Evolutionary conservation across 2,888 invertebrate species (phyloP), one percentile per base, ranked within the genome.

Genomic region (Drosophila melanosoma): DNA sequence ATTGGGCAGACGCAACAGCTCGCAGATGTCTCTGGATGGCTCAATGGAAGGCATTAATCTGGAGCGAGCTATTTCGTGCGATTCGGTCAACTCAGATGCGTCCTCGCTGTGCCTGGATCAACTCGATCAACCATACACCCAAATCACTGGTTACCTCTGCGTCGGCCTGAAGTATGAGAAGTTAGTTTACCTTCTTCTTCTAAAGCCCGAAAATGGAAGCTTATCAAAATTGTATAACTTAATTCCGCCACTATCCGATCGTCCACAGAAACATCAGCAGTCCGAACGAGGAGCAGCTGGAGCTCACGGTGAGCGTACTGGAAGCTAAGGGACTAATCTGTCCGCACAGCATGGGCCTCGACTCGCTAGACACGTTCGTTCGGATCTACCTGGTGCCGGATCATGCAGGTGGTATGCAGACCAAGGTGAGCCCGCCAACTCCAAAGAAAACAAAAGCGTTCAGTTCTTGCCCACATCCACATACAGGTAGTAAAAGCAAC

Each of bases 151-250:
- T 7, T 95, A 96, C 91, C 93, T 97, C 10, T 96, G 96, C 92
- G 94, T 97, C 74, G 96, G 96, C 12, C 93, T 97, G 59, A 96
- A 97, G 91, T 96, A 96, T 90, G 97, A 97, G 92, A 96, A 95
- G 96, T 97, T 92, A 93, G 94, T 85, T 57, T n/a, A 11, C n/a
- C 6, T 11, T 32, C n/a, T 11, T 11, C 6, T n/a, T 6, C 35
- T 11, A 11, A 7, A 51, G 15, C 0, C 15, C 23, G 23, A 17
- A 54, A 54, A 23, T 35, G 20, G 20, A 2, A n/a, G 11, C 15
- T 29, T 10, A 32, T 26, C 5, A 7, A 10, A 38, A n/a, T 33
- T 20, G 4, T 11, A 1, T 45, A 23, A 11, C 51, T 26, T 29
- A 23, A 45, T 26, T 36, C 7, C 36, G 23, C 1, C 32, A 32